These are phyloP conservation scores for Eurystomus gularis DNA, from an alignment of 2,113 vertebrate genomes.

Conservation along the genomic window DNA sequence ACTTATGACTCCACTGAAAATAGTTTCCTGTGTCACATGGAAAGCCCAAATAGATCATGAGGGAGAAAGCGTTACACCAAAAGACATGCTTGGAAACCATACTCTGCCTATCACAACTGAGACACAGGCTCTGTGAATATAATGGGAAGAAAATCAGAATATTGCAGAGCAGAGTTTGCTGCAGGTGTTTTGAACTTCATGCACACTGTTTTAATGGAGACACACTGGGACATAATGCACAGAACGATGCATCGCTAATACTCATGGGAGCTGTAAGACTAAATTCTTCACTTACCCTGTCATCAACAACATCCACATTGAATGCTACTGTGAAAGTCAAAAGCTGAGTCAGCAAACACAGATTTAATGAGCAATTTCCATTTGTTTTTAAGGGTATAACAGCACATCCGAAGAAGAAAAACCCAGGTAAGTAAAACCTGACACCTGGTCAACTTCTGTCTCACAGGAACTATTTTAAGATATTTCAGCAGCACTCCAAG, in stretches of 20 bases:
- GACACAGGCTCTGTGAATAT: neutral
- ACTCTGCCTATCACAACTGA: neutral
- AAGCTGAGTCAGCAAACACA: neutral
- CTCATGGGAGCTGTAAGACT: neutral
- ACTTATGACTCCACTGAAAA: neutral
- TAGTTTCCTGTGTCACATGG: neutral
- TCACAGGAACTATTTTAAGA: neutral
- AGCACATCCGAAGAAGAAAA: neutral
- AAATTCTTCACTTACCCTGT: neutral
- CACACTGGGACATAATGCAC: neutral
- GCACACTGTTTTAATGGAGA: neutral
- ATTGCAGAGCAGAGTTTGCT: neutral
- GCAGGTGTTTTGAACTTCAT: neutral
- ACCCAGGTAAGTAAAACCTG: neutral
- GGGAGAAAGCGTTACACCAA: neutral
- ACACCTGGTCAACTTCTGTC: neutral
- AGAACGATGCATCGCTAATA: neutral
- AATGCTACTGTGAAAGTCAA: neutral
- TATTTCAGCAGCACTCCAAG: neutral
- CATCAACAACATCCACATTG: neutral
- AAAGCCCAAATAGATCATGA: neutral
- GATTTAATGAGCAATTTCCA: conserved; percentile 7
- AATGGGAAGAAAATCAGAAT: neutral
- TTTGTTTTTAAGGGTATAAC: neutral
- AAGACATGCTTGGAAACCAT: neutral